These are phyloP conservation scores for Drosophila picticornis DNA, from an alignment of 2,888 invertebrate genomes.

Conservation along the genomic window DNA sequence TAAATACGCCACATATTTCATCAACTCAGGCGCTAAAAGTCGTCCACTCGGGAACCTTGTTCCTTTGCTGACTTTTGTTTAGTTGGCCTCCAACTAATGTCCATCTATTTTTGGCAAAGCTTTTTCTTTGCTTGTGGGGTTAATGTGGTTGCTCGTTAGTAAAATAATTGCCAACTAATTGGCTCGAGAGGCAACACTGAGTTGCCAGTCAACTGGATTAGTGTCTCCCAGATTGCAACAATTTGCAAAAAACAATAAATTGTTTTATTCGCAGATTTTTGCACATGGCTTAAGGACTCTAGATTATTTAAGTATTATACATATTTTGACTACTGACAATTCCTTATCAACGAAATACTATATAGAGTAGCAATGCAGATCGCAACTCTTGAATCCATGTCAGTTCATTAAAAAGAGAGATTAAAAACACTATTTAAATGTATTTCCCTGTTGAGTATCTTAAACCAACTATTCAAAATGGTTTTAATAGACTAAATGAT, in stretches of 20 bases:
- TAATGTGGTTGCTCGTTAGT: conserved; percentile 71
- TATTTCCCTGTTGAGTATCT: neutral
- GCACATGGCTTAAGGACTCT: neutral
- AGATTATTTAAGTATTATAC: neutral
- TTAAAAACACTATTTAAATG: neutral
- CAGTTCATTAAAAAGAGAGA: neutral
- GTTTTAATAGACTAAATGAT: neutral
- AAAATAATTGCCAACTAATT: conserved; percentile 76
- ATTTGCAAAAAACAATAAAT: neutral
- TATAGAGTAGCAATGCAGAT: neutral
- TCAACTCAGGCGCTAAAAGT: conserved; percentile 35
- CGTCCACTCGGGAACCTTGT: conserved; percentile 15
- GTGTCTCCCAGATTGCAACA: conserved; percentile 31
- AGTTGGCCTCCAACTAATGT: conserved; percentile 38
- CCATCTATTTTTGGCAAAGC: conserved; percentile 20
- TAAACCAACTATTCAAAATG: neutral
- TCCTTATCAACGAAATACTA: neutral
- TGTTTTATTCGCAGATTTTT: neutral
- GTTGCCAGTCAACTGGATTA: conserved; percentile 39
- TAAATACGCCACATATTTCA: conserved; percentile 48
- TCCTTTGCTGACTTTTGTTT: conserved; percentile 21
- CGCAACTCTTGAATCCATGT: too few species aligned
- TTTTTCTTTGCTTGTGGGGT: conserved; percentile 28
- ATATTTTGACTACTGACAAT: neutral
- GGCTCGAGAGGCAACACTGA: conserved; percentile 43